phyloP scores from a whole-genome alignment of 2,888 invertebrate genomes.

The Tridacna crocea region DNA sequence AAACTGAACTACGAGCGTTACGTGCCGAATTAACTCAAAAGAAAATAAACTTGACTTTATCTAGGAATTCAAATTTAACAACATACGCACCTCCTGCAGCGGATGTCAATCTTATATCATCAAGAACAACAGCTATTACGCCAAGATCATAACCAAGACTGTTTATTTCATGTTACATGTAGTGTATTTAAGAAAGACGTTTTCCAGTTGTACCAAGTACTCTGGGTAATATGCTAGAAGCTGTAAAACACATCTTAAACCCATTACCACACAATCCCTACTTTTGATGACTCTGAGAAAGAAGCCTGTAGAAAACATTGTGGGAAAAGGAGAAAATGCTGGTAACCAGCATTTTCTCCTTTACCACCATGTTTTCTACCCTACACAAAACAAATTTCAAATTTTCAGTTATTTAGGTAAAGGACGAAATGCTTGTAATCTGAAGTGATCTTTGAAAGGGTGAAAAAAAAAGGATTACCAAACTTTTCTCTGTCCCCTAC shows the following conservation, averaged over 20 bases:
- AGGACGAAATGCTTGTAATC: background rate
- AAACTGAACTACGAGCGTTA: conserved; percentile 85
- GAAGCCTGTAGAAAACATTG: background rate
- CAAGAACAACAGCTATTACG: conserved; percentile 53
- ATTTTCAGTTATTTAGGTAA: no score
- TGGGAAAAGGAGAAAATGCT: background rate
- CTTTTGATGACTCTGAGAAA: background rate
- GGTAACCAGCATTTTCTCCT: no score
- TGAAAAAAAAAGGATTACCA: no score
- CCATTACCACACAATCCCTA: background rate
- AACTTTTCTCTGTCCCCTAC: no score
- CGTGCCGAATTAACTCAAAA: conserved; percentile 85
- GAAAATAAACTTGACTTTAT: conserved; percentile 85
- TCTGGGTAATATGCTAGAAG: background rate
- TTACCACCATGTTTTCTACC: no score
- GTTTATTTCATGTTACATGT: background rate
- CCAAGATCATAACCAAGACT: conserved; percentile 52
- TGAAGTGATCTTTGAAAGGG: no score
- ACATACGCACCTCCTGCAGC: conserved; percentile 63
- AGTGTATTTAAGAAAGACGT: background rate
- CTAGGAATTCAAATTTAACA: conserved; percentile 82
- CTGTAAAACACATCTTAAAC: background rate
- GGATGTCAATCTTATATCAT: conserved; percentile 55
- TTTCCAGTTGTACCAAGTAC: background rate
- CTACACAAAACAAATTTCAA: no score